Percentiles rank a stretch among this genome's conserved stretches.
Evolutionary conservation across 2,797 vertebrate species (phyloP).

Genomic region (Heliangelus exortis): DNA sequence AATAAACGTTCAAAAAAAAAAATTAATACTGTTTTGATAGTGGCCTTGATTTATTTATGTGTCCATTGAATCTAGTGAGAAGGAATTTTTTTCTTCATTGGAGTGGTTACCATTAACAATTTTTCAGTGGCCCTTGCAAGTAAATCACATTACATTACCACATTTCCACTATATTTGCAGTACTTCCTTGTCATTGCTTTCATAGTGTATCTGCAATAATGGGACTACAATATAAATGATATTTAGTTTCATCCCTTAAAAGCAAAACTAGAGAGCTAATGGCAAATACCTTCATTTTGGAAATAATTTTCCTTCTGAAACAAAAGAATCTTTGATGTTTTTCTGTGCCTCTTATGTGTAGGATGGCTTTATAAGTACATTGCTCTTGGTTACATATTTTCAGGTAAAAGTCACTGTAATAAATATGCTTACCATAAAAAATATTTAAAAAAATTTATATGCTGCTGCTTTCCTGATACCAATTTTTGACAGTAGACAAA

Average conservation of each 20-base stretch:
- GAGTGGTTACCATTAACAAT: not conserved
- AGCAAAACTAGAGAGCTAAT: not conserved
- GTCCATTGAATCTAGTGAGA: not conserved
- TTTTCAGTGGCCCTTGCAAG: slow-evolving; percentile 2
- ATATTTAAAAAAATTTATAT: not conserved
- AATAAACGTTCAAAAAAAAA: not conserved
- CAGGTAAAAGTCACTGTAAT: slow-evolving; percentile 20
- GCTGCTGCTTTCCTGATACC: not conserved
- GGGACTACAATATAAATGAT: not conserved
- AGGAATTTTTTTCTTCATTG: not conserved
- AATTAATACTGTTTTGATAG: not conserved
- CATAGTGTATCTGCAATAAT: not conserved
- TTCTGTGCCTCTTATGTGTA: not conserved
- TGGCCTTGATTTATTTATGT: not conserved
- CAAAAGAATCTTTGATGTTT: not conserved
- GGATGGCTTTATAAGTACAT: not conserved
- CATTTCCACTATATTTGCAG: not conserved
- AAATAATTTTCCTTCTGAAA: not conserved
- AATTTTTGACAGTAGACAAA: slow-evolving; percentile 11
- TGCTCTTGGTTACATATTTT: not conserved
- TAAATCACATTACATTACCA: not conserved
- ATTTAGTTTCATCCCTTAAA: not conserved
- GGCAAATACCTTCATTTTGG: not conserved
- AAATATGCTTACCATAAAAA: slow-evolving; percentile 15
- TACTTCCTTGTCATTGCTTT: not conserved